Evolutionary conservation across 2,888 invertebrate species (phyloP), one percentile per base, ranked within the genome.

Genomic region (Trachelus stipa): DNA sequence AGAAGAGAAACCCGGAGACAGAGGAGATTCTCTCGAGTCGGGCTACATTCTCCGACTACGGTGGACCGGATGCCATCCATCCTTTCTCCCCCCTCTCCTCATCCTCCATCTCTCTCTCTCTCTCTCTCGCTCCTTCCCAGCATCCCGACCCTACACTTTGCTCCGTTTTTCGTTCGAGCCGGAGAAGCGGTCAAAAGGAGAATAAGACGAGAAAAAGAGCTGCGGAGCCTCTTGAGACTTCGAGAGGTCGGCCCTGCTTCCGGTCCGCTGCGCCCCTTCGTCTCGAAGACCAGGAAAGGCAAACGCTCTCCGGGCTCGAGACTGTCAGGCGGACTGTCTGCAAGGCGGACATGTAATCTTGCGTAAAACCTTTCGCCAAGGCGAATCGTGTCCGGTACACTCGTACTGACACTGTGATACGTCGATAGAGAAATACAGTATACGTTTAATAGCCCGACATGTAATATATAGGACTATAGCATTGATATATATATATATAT

Each of bases 11-110:
- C 68, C 68, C 56, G 75, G 77, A 80, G 68, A 73, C 73, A 75
- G 78, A 77, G 73, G 34, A n/a, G 68, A 56, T 33, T 74, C 79
- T 77, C 78, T 78, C 79, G 56, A 56, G 56, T 56, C 56, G 56
- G 56, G 56, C 84, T 85, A 86, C 84, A 87, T 88, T 87, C 87
- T 86, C 81, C 81, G 83, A 83, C 80, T 81, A 81, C 79, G 81
- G 83, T 83, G 83, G 84, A 86, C 89, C 90, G 90, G 91, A 91
- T 90, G 88, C 88, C 88, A 90, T 91, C 90, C 89, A 91, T 91
- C 90, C 88, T 86, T 83, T 40, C 33, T 40, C 71, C 33, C 71
- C 40, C 68, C 69, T 33, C 35, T 77, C 79, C 75, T 68, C 77
- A 74, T 84, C 84, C 83, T 83, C 83, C 83, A 82, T 82, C 82